Conservation (phyloP, 2,888 invertebrate species). For the Noctua janthina region DNA sequence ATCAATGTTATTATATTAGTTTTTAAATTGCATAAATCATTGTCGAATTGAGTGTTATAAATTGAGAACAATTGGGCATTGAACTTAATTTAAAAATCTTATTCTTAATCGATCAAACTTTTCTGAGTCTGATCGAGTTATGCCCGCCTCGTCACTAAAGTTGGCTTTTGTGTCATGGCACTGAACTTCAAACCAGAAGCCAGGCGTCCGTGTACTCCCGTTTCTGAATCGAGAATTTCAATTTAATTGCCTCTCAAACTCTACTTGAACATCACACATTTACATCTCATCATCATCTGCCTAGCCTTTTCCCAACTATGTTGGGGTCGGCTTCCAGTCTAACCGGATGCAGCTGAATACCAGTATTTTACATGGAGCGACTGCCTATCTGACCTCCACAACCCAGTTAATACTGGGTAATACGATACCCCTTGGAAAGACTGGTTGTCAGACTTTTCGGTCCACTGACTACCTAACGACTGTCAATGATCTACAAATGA, state of each 20-base stretch:
- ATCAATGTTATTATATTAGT: conserved; percentile 56
- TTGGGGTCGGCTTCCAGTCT: no score
- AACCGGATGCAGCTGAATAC: no score
- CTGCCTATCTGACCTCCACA: no score
- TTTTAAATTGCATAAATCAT: conserved; percentile 64
- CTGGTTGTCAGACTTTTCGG: no score
- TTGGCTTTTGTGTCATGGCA: not conserved
- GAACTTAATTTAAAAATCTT: conserved; percentile 57
- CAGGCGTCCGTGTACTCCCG: not conserved
- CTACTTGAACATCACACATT: not conserved
- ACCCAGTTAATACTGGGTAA: no score
- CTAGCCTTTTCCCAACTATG: no score
- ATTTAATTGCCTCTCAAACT: not conserved
- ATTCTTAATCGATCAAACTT: conserved; percentile 10
- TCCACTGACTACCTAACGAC: no score
- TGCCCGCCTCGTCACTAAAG: not conserved
- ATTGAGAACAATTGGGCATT: conserved; percentile 63
- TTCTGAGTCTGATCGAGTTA: not conserved
- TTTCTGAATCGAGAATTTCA: not conserved
- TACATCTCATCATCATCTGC: no score
- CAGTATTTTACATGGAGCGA: no score
- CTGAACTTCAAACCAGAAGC: not conserved
- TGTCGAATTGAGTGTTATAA: conserved; percentile 41
- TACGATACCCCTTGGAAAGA: no score
- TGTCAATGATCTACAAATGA: no score